phyloP scores from a whole-genome alignment of 1,140 invertebrate genomes.

The Papilio glaucus region DNA sequence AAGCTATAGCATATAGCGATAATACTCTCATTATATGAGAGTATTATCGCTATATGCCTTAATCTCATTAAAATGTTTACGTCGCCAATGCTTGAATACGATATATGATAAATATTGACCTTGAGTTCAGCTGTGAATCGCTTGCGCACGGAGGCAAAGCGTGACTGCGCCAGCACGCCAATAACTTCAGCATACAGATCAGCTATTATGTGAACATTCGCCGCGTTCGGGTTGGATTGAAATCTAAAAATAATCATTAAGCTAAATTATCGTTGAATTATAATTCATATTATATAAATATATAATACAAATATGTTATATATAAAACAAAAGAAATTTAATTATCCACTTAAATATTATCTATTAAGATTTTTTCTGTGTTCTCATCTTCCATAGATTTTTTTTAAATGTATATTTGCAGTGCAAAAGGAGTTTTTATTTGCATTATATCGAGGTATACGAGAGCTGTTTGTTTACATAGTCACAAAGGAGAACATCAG shows the following conservation, averaged over 20 bases:
- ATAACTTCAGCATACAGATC: slow-evolving; percentile 99
- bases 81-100: neutral
- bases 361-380: no score
- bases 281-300: neutral
- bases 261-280: neutral
- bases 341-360: no score
- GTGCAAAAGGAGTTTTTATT: no score
- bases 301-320: no score
- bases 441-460: no score
- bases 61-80: neutral
- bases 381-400: no score
- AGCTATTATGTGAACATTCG: slow-evolving; percentile 97
- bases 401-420: no score
- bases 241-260: slow-evolving; percentile 78
- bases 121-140: slow-evolving; percentile 97
- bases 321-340: no score
- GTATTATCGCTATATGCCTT: no score
- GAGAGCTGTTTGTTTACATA: no score
- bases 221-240: slow-evolving; percentile 96
- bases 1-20: neutral
- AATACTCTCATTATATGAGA: no score
- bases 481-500: no score
- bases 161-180: slow-evolving; percentile 97
- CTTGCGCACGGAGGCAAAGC: slow-evolving; percentile 96
- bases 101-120: slow-evolving; percentile 72